Conservation (phyloP, 2,113 vertebrate species). For the Gasterosteus nipponicus region DNA sequence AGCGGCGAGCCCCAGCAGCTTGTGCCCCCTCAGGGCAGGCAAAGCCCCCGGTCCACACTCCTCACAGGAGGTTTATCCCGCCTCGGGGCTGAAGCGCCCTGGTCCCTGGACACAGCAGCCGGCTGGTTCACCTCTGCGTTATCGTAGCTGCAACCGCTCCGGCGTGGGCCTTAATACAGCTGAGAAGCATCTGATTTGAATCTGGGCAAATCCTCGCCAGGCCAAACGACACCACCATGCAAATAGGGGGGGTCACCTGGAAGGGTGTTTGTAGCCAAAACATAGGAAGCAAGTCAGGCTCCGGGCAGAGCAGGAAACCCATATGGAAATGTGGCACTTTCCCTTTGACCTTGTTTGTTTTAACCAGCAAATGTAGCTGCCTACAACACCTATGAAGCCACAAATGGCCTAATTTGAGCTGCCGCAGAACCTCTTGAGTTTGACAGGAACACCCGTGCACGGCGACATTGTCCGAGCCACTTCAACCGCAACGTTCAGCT, state of each 20-base stretch:
- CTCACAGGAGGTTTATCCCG: slow-evolving; percentile 32
- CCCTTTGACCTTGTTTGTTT: slow-evolving; percentile 67
- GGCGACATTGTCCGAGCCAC: neutral
- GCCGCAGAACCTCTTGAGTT: neutral
- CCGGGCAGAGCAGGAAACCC: slow-evolving; percentile 62
- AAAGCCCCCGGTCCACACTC: neutral
- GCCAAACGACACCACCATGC: slow-evolving; percentile 56
- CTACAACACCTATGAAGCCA: slow-evolving; percentile 54
- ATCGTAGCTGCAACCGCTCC: slow-evolving; percentile 1
- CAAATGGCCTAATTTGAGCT: slow-evolving; percentile 27
- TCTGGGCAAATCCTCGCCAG: slow-evolving; percentile 28
- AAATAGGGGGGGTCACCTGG: slow-evolving; percentile 60
- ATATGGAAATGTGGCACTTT: slow-evolving; percentile 72
- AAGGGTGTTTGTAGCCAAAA: slow-evolving; percentile 62
- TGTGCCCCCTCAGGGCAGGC: slow-evolving; percentile 66
- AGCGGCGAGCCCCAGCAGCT: slow-evolving; percentile 65
- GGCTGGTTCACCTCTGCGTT: slow-evolving; percentile 1
- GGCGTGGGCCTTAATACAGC: neutral
- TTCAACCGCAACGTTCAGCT: slow-evolving; percentile 42
- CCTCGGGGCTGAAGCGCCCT: slow-evolving; percentile 52
- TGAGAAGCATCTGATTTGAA: slow-evolving; percentile 48
- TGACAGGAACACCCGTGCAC: neutral
- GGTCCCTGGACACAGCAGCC: slow-evolving; percentile 37
- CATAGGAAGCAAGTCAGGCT: slow-evolving; percentile 44
- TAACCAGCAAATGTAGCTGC: slow-evolving; percentile 43